Conservation (phyloP, 2,113 vertebrate genomes). For the Centrocercus urophasianus region DNA sequence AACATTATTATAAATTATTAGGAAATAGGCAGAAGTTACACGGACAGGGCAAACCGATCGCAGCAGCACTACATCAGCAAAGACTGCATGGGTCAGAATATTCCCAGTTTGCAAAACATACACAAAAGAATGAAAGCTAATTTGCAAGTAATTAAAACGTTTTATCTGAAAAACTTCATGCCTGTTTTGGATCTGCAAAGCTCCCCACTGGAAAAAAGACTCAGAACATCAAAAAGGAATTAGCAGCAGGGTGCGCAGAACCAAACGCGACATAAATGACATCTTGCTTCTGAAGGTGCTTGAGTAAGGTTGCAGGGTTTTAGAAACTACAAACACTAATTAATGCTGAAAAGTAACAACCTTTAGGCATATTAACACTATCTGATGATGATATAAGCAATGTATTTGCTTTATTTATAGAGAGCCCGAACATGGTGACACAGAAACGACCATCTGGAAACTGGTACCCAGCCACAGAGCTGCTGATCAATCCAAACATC, state of each 20-base stretch:
- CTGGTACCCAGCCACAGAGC: neutral
- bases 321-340: neutral
- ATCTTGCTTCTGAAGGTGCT: neutral
- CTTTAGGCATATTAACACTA: neutral
- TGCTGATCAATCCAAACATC: neutral
- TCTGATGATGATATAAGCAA: neutral
- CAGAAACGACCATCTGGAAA: neutral
- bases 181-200: conserved; percentile 24
- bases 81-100: neutral
- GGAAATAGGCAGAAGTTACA: neutral
- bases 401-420: neutral
- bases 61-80: neutral
- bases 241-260: conserved; percentile 21
- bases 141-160: neutral
- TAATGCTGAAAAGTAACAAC: neutral
- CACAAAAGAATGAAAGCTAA: neutral
- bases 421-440: neutral
- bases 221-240: conserved; percentile 9
- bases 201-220: conserved; percentile 25
- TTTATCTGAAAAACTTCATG: neutral
- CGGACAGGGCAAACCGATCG: neutral
- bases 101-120: neutral
- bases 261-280: neutral
- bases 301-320: neutral
- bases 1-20: neutral